Evolutionary conservation across 2,888 invertebrate genomes (phyloP), one percentile per base, ranked within the genome.

Genomic region (Chaetoderma sp.): DNA sequence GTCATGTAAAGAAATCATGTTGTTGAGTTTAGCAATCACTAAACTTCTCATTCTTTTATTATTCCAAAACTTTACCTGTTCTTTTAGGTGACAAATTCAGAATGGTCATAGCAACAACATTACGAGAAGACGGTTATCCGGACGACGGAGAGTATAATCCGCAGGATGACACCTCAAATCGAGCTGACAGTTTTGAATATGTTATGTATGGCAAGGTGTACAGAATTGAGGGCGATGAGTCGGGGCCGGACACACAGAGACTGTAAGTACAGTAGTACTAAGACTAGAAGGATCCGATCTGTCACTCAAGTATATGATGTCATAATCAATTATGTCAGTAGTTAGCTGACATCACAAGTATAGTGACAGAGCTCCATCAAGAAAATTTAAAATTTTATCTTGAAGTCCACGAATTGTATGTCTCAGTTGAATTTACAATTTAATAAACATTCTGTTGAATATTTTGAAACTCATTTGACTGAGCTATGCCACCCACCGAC

Each of bases 141-240:
- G 98, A 98, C 81, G 93, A 94, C 60, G 95, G 95, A 0, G 98
- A 98, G 83, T 99, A 94, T 91, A 95, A 95, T 86, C 86, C 62
- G 42, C 71, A 67, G 25, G 79, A 81, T 57, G 74, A 71, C 0
- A 81, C 77, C 2, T 82, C 84, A 55, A 94, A 95, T 18, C 90
- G 96, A 56, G 96, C 98, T 0, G 97, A 98, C 86, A 95, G 95
- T 81, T 99, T 98, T 83, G 98, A 99, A 86, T 99, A 99, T 88
- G 98, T 99, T 55, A 99, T 99, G 98, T 96, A 94, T 75, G 99
- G 99, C 21, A 96, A 96, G 87, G 93, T 97, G 74, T 97, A 96
- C 88, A 91, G 96, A 78, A 96, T 99, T 84, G 98, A 99, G 87
- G 98, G 98, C 23, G 98, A 98, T 79, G 98, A 98, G 79, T 93